phyloP scores from a whole-genome alignment of 2,113 vertebrate species.

The Sturnira hondurensis region DNA sequence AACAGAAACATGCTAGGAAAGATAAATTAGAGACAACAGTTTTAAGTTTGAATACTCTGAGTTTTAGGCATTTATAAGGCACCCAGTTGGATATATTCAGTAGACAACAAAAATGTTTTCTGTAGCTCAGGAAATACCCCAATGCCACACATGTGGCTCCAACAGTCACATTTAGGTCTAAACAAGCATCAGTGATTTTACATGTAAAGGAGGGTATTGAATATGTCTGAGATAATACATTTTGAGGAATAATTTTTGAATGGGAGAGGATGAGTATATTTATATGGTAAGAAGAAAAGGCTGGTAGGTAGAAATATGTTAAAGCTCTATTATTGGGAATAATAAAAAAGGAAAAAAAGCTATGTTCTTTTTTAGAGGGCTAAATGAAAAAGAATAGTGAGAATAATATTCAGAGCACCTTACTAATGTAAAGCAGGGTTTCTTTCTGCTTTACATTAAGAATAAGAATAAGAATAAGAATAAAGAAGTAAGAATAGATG shows the following conservation, averaged over 20 bases:
- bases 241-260: neutral
- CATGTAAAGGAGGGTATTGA: neutral
- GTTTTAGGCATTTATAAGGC: neutral
- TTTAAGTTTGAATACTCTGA: slow-evolving; percentile 28
- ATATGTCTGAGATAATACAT: neutral
- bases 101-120: neutral
- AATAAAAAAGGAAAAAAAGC: neutral
- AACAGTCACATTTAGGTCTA: neutral
- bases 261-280: neutral
- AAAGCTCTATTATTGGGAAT: neutral
- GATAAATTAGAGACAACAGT: neutral
- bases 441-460: neutral
- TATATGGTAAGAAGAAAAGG: neutral
- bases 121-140: neutral
- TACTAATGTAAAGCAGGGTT: neutral
- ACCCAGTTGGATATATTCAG: neutral
- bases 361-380: neutral
- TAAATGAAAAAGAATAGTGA: neutral
- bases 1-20: neutral
- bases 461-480: neutral
- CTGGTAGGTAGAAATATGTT: neutral
- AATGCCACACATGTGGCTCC: neutral
- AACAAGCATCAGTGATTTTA: neutral
- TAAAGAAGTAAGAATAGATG: neutral
- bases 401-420: neutral